A percentile compares a stretch with the other conserved stretches of the same genome.
These are phyloP conservation scores for Anthoscopus minutus DNA, from an alignment of 2,113 vertebrate species.

Conservation along the genomic window DNA sequence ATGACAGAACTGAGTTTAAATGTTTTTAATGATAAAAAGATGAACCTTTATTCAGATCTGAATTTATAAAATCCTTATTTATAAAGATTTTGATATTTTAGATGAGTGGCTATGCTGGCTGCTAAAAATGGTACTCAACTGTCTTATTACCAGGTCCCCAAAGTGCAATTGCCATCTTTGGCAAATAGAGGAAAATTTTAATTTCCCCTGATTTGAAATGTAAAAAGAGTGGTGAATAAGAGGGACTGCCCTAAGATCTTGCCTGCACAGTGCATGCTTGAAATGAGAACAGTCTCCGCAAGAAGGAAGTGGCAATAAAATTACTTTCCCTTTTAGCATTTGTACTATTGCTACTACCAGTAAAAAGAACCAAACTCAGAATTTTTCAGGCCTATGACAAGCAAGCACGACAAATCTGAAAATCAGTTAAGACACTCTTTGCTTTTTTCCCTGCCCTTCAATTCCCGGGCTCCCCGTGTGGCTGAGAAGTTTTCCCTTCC, in stretches of 20 bases:
- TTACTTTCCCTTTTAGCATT: not conserved
- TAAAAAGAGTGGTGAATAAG: not conserved
- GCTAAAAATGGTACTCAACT: not conserved
- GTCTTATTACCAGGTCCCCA: not conserved
- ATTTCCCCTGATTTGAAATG: slow-evolving; percentile 2
- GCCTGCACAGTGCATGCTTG: not conserved
- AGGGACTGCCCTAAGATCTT: not conserved
- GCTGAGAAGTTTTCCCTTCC: not conserved
- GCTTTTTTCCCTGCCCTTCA: not conserved
- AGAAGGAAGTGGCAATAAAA: not conserved
- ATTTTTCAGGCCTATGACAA: not conserved
- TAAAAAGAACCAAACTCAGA: not conserved
- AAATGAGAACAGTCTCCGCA: not conserved
- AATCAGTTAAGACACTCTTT: not conserved
- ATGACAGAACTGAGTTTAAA: not conserved
- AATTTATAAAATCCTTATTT: slow-evolving; percentile 8
- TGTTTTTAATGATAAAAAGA: not conserved
- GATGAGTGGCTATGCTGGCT: not conserved
- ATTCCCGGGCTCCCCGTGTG: fast-evolving
- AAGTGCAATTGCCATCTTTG: not conserved
- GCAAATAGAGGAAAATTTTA: slow-evolving; percentile 5
- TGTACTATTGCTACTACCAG: not conserved
- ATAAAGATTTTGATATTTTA: not conserved
- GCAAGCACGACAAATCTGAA: not conserved
- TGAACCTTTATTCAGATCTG: not conserved